Conservation (phyloP, 1,140 invertebrate genomes). For the Panulirus ornatus region DNA sequence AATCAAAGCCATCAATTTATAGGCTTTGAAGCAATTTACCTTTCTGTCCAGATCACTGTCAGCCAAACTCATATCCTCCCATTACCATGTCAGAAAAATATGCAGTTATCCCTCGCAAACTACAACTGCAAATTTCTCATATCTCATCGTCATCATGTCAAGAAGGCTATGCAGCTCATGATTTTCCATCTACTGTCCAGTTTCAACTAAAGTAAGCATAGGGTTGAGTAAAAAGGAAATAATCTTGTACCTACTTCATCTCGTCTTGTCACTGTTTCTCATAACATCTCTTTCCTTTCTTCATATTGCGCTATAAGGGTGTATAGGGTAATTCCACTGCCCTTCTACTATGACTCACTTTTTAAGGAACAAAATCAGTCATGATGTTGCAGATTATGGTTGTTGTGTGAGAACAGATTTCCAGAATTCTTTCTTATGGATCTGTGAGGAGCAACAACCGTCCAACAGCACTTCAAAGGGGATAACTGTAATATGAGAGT, state of each 20-base stretch:
- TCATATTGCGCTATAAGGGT: not conserved
- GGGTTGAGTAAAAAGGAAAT: too few species aligned
- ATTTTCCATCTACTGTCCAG: not conserved
- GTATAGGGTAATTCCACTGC: not conserved
- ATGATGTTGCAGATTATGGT: not conserved
- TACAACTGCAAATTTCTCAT: not conserved
- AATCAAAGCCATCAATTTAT: conserved; percentile 60
- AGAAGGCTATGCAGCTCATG: not conserved
- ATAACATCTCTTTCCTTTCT: not conserved
- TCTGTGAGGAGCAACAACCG: conserved; percentile 2
- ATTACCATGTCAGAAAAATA: not conserved
- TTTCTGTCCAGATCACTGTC: not conserved
- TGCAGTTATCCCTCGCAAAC: not conserved
- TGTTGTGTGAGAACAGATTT: not conserved
- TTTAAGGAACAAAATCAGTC: not conserved
- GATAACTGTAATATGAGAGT: not conserved
- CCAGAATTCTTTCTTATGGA: not conserved
- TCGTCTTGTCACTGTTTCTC: too few species aligned
- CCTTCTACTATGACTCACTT: not conserved
- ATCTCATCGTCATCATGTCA: not conserved
- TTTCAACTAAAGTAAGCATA: not conserved
- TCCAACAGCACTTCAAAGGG: not conserved
- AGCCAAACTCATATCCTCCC: not conserved
- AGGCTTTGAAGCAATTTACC: conserved; percentile 10
- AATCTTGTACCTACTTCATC: too few species aligned